Percentiles rank a stretch among this genome's conserved stretches.
phyloP scores from a whole-genome alignment of 2,113 vertebrate genomes.

The Anolis sagrei region DNA sequence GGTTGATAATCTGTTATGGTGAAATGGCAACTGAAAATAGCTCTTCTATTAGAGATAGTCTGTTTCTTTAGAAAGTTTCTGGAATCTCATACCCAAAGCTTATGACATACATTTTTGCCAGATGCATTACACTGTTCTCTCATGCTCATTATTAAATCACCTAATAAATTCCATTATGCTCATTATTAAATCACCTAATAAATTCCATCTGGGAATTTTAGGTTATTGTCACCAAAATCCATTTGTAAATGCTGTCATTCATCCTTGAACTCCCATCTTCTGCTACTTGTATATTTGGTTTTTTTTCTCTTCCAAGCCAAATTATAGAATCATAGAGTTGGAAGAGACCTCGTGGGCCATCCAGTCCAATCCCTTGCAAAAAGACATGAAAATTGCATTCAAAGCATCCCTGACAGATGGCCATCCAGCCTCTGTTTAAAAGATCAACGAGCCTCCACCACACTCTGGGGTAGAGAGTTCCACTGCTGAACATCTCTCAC shows the following conservation, averaged over 20 bases:
- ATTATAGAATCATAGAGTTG: too few species aligned
- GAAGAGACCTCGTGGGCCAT: too few species aligned
- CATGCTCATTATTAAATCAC: neutral
- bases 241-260: neutral
- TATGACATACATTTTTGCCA: neutral
- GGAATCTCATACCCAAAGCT: neutral
- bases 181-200: neutral
- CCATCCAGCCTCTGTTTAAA: too few species aligned
- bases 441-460: too few species aligned
- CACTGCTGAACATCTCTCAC: too few species aligned
- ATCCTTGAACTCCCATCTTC: neutral
- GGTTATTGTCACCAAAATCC: neutral
- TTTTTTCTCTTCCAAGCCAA: neutral
- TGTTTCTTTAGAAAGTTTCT: neutral
- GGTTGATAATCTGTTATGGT: neutral
- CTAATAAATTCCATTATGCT: too few species aligned
- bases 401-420: too few species aligned
- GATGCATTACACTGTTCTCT: neutral
- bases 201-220: neutral
- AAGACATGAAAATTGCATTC: too few species aligned
- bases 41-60: too few species aligned
- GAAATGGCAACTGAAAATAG: neutral
- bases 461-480: too few species aligned
- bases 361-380: too few species aligned
- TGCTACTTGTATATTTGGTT: neutral